phyloP scores from a whole-genome alignment of 2,797 vertebrate species.

The Neoniphon sammara region DNA sequence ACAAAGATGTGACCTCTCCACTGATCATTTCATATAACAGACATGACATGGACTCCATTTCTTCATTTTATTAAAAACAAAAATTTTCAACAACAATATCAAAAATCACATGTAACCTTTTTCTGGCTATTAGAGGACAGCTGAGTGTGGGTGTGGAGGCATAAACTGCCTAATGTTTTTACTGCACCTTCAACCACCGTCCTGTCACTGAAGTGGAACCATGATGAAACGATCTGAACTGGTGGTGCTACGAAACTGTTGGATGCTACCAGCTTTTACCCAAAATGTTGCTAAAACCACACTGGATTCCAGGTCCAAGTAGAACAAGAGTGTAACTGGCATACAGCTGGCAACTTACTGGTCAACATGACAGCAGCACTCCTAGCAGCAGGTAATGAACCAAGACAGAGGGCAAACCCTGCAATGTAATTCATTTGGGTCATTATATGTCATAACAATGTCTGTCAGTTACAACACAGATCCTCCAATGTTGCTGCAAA shows the following conservation, averaged over 20 bases:
- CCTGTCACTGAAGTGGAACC: too few relatives aligned
- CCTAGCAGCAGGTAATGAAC: neutral
- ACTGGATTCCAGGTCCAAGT: neutral
- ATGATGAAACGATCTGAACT: too few relatives aligned
- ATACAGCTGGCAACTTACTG: too few relatives aligned
- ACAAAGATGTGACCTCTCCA: too few relatives aligned
- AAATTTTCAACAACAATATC: constrained; percentile 50
- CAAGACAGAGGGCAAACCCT: neutral
- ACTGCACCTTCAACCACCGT: neutral
- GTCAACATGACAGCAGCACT: too few relatives aligned
- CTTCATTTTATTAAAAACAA: constrained; percentile 62
- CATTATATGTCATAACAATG: too few relatives aligned
- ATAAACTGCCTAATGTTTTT: neutral
- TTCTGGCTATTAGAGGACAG: constrained; percentile 33
- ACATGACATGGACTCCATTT: neutral
- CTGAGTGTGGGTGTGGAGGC: neutral
- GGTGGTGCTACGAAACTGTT: neutral
- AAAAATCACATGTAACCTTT: constrained; percentile 53
- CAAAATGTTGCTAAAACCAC: neutral
- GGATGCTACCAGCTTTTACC: neutral
- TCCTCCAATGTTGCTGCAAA: too few relatives aligned
- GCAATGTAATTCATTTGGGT: neutral
- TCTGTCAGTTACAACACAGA: too few relatives aligned
- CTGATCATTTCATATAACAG: too few relatives aligned
- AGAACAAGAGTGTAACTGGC: too few relatives aligned